Percentiles rank a stretch among this genome's conserved stretches.
Conservation (phyloP, 2,113 vertebrate genomes). For the Dipodomys spectabilis region DNA sequence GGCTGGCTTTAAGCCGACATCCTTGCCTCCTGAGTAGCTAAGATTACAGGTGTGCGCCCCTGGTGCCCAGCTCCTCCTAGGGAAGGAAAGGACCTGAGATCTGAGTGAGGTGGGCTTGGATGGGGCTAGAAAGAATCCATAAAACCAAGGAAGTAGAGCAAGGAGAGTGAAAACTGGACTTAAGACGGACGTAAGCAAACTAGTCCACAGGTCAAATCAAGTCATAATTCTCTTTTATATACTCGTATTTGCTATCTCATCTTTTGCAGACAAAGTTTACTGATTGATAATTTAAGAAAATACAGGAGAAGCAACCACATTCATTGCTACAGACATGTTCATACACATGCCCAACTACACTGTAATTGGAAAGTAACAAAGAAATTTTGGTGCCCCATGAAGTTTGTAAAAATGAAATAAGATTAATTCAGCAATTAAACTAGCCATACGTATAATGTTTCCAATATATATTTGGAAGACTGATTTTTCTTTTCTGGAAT, state of each 20-base stretch:
- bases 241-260: neutral
- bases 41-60: too few species aligned
- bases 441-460: conserved; percentile 16
- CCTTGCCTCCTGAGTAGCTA: too few species aligned
- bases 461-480: conserved; percentile 38
- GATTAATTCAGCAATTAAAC: conserved; percentile 36
- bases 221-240: conserved; percentile 12
- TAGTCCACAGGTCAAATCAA: neutral
- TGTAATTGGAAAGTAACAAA: conserved; percentile 46
- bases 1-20: too few species aligned
- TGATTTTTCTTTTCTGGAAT: conserved; percentile 55
- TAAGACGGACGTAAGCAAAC: neutral
- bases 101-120: neutral
- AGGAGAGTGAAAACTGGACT: conserved; percentile 1
- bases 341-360: neutral
- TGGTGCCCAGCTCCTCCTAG: neutral
- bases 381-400: neutral
- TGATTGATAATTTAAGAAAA: conserved; percentile 7
- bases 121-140: neutral
- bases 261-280: neutral
- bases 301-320: neutral
- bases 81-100: neutral
- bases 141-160: neutral
- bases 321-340: neutral
- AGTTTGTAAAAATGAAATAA: conserved; percentile 38